Conservation (phyloP, 2,797 vertebrate genomes). For the Arremon brunneinucha region DNA sequence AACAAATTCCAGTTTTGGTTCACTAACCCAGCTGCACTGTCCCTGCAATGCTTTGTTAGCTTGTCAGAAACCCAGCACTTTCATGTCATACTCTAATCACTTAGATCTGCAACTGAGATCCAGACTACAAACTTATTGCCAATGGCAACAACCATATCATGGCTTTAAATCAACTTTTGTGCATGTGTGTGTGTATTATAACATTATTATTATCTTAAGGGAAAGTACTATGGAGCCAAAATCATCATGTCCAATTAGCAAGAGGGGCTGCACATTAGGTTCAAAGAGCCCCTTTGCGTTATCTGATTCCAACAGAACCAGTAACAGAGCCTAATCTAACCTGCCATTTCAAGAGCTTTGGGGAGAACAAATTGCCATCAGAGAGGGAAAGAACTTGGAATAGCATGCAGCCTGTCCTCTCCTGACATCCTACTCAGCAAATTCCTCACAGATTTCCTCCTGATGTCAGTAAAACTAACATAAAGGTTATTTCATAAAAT, state of each 20-base stretch:
- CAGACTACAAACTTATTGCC: neutral
- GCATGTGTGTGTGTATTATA: neutral
- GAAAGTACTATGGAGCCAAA: slow-evolving; percentile 7
- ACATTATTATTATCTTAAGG: neutral
- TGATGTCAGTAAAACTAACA: slow-evolving; percentile 40
- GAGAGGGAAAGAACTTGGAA: neutral
- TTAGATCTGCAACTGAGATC: neutral
- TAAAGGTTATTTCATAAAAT: slow-evolving; percentile 49
- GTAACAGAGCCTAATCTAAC: neutral
- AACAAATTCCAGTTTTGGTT: neutral
- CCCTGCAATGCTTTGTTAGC: neutral
- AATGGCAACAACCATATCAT: slow-evolving; percentile 27
- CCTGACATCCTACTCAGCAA: slow-evolving; percentile 53
- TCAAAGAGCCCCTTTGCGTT: neutral
- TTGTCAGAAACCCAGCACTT: neutral
- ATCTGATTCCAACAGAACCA: slow-evolving; percentile 2
- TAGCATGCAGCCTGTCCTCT: slow-evolving; percentile 39
- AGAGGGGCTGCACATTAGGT: neutral
- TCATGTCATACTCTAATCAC: neutral
- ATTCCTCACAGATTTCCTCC: slow-evolving; percentile 49
- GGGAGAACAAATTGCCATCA: neutral
- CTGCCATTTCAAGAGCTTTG: neutral
- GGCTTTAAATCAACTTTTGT: neutral
- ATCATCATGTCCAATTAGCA: slow-evolving; percentile 2
- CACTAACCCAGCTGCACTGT: neutral